phyloP scores from a whole-genome alignment of 2,113 vertebrate genomes.

The Chionodraco myersi region DNA sequence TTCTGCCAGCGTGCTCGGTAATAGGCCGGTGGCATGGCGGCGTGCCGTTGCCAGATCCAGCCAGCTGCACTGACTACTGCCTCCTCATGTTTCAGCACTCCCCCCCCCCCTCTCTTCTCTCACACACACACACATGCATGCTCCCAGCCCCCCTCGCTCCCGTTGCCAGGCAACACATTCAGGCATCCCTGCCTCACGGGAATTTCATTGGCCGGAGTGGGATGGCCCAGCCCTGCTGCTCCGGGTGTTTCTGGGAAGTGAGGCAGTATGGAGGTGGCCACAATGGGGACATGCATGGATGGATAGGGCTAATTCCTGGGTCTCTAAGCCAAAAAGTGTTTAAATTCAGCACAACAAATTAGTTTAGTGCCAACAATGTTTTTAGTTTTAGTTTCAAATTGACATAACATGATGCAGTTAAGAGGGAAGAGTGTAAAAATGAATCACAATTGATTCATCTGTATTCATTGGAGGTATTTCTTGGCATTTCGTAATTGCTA shows the following conservation, averaged over 20 bases:
- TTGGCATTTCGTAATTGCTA: not conserved
- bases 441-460: not conserved
- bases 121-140: conserved; percentile 10
- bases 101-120: conserved; percentile 42
- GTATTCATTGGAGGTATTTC: not conserved
- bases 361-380: not conserved
- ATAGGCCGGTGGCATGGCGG: conserved; percentile 90
- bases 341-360: not conserved
- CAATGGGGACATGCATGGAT: conserved; percentile 1
- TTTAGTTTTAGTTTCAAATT: not conserved
- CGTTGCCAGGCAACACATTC: conserved; percentile 95
- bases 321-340: conserved; percentile 10
- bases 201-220: conserved; percentile 87
- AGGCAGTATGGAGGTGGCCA: conserved; percentile 28
- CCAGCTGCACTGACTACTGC: conserved; percentile 91
- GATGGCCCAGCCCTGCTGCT: conserved; percentile 85
- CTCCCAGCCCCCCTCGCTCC: conserved; percentile 44
- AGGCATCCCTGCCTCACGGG: conserved; percentile 78
- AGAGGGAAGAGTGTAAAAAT: not conserved
- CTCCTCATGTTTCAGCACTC: conserved; percentile 74
- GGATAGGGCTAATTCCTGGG: conserved; percentile 4
- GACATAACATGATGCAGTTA: not conserved
- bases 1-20: conserved; percentile 88
- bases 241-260: conserved; percentile 62
- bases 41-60: conserved; percentile 90